These are phyloP conservation scores for Stenodema calcarata DNA, from an alignment of 2,888 invertebrate genomes.

Conservation along the genomic window DNA sequence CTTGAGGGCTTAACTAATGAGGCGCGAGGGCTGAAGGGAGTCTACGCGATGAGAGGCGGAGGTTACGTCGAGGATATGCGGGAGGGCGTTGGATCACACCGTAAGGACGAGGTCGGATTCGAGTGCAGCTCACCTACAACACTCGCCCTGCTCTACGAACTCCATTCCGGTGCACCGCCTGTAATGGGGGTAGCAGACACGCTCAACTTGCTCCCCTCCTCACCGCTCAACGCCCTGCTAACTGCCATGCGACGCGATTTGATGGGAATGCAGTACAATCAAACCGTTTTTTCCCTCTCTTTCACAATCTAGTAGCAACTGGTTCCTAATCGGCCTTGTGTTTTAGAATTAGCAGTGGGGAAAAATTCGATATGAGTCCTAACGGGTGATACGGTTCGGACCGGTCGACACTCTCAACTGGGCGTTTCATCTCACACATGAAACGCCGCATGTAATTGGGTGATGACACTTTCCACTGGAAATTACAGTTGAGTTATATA, in stretches of 20 bases:
- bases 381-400: too few species aligned
- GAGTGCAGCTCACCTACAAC: neutral
- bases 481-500: too few species aligned
- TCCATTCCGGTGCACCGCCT: neutral
- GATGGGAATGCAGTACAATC: neutral
- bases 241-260: neutral
- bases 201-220: neutral
- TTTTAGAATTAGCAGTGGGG: too few species aligned
- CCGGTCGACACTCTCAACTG: too few species aligned
- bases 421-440: too few species aligned
- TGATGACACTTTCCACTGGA: too few species aligned
- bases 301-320: neutral
- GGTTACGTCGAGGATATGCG: neutral
- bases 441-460: too few species aligned
- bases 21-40: neutral
- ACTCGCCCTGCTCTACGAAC: neutral
- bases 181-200: neutral
- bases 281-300: neutral
- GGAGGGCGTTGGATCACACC: neutral
- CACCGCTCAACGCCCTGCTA: neutral
- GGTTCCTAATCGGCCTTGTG: too few species aligned
- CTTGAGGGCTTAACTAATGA: slow-evolving; percentile 5
- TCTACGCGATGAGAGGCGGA: neutral
- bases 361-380: too few species aligned
- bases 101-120: neutral